Conservation (phyloP, 2,797 vertebrate species). For the Tenualosa thibaudeaui region DNA sequence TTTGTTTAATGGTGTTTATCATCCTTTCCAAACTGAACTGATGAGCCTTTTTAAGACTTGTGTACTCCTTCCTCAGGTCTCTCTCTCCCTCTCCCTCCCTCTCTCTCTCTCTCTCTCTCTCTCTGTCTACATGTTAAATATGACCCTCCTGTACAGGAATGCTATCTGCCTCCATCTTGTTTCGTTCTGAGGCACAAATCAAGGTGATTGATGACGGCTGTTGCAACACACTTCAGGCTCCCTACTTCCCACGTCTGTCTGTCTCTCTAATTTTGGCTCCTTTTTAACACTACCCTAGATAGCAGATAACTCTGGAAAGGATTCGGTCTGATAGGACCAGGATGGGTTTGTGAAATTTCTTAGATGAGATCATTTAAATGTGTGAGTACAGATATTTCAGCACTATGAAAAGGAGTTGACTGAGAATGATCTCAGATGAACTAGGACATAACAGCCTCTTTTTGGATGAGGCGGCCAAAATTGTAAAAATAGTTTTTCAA, state of each 20-base stretch:
- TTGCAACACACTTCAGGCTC: constrained; percentile 29
- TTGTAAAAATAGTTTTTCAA: background rate
- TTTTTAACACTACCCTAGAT: background rate
- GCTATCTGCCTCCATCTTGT: constrained; percentile 45
- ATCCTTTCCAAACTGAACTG: constrained; percentile 48
- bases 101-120: background rate
- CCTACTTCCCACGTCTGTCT: constrained; percentile 7
- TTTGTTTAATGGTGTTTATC: constrained; percentile 55
- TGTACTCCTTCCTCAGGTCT: background rate
- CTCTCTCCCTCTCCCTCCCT: background rate
- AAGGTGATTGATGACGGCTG: constrained; percentile 46
- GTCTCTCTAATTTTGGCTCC: background rate
- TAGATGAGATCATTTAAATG: constrained; percentile 37
- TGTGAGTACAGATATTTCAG: constrained; percentile 46
- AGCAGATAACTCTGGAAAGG: background rate
- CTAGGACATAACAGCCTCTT: background rate
- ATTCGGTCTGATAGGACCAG: background rate
- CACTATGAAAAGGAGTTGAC: background rate
- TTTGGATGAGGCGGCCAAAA: background rate
- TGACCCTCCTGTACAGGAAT: constrained; percentile 47
- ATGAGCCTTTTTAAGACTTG: constrained; percentile 49
- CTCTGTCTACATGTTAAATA: constrained; percentile 33
- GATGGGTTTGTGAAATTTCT: background rate
- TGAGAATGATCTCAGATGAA: background rate
- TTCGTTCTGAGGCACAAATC: constrained; percentile 56